These are phyloP conservation scores for Eilema depressum DNA, from an alignment of 2,888 invertebrate genomes.

Conservation along the genomic window DNA sequence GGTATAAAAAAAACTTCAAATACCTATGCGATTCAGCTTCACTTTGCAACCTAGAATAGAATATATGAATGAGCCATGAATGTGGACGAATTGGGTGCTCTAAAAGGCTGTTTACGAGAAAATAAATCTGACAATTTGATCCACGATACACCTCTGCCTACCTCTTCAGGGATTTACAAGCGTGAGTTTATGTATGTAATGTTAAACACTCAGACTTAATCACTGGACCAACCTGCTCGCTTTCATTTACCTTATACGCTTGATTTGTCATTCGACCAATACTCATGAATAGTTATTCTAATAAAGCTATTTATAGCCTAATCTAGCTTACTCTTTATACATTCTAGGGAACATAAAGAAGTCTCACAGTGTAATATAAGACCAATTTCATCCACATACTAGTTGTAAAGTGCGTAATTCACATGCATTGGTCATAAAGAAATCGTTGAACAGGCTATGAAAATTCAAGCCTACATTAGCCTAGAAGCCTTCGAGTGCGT, in stretches of 20 bases:
- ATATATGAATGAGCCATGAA: too few relatives aligned
- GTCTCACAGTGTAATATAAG: not conserved
- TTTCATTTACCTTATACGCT: not conserved
- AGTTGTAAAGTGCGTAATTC: slow-evolving; percentile 17
- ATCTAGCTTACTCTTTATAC: slow-evolving; percentile 10
- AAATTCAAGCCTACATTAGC: slow-evolving; percentile 21
- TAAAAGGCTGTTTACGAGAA: too few relatives aligned
- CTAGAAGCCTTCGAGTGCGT: slow-evolving; percentile 10
- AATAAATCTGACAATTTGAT: too few relatives aligned
- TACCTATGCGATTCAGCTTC: too few relatives aligned
- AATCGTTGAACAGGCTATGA: slow-evolving; percentile 19
- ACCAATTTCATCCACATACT: slow-evolving; percentile 8
- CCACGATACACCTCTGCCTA: too few relatives aligned
- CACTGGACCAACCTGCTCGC: not conserved
- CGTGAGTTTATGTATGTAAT: too few relatives aligned
- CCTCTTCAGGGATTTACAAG: too few relatives aligned
- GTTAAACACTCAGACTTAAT: not conserved
- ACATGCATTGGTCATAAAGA: slow-evolving; percentile 15
- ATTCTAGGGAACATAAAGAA: slow-evolving; percentile 1
- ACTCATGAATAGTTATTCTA: slow-evolving; percentile 11
- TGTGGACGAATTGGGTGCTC: too few relatives aligned
- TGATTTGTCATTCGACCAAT: not conserved
- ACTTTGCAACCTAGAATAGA: too few relatives aligned
- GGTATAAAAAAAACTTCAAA: too few relatives aligned
- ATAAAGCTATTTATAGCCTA: slow-evolving; percentile 6